Base-by-base conservation (phyloP, 2,797 vertebrate species). In the Danionella dracula region DNA sequence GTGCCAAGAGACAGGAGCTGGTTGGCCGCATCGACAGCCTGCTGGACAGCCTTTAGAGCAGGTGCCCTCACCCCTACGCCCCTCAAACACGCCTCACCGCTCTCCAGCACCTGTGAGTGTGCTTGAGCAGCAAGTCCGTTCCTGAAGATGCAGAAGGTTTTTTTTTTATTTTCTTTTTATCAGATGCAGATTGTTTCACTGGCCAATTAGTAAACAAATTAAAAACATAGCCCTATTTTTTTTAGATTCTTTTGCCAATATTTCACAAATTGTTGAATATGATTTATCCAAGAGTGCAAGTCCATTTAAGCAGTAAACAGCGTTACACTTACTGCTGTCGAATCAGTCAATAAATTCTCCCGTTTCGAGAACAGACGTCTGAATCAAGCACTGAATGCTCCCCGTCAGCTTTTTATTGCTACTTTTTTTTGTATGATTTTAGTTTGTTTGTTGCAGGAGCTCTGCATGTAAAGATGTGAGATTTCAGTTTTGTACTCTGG, bases 11-110 rank as follows among this genome's bases (percentile, higher is more conserved):
- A 34, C 96, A 96, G 74, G 97, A 99, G 84, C 86, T 99, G 40
- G 87, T 99, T 73, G 78, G 87, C 73, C 96, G 93, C 82, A 93
- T 99, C 0, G 97, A 99, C 87, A 94, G 92, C 84, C 93, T 99
- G 75, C 90, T 99, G 0, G 95, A 98, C 0, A 91, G 94, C 0
- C 88, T 99, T 79, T 99, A 59, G 70, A 0, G 38, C 54, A 19
- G 23, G 46, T 15, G 9, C 4, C 13, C 13, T 6, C 44, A 38
- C 51, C 68, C 32, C 27, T n/a, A 6, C 19, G 10, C 46, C 7
- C 44, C 53, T 51, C 58, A 41, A 27, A 66, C 49, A n/a, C 1
- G 59, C 44, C 71, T 38, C 11, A 29, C n/a, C 3, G 23, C n/a
- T n/a, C n/a, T n/a, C n/a, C n/a, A n/a, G n/a, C n/a, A n/a, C n/a